Conservation (phyloP, 2,888 invertebrate genomes). For the Strigamia maritima region DNA sequence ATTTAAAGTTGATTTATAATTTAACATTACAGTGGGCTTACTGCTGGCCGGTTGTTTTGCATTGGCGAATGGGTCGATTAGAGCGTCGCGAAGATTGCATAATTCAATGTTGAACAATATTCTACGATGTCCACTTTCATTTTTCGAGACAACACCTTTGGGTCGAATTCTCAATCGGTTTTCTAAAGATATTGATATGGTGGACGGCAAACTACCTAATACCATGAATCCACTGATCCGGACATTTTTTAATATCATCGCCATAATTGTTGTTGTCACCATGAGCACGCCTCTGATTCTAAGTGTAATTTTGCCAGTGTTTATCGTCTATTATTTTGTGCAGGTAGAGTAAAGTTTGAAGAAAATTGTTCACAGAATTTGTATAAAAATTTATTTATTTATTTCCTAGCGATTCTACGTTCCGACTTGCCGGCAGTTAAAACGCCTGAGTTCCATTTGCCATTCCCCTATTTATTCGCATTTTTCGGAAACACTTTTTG, state of each 20-base stretch:
- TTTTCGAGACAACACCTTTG: conserved; percentile 71
- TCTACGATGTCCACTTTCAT: conserved; percentile 59
- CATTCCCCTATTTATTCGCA: conserved; percentile 96
- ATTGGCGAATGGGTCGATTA: conserved; percentile 47
- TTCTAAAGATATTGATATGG: conserved; percentile 64
- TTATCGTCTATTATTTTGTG: conserved; percentile 44
- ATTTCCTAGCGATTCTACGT: conserved; percentile 80
- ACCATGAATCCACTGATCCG: conserved; percentile 66
- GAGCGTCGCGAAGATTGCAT: conserved; percentile 47
- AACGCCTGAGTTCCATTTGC: conserved; percentile 87
- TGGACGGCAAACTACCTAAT: conserved; percentile 65
- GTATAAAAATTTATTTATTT: no score
- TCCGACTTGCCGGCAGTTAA: conserved; percentile 86
- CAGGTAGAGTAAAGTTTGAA: conserved; percentile 47
- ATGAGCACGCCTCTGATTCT: conserved; percentile 50
- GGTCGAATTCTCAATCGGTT: conserved; percentile 68
- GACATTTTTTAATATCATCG: conserved; percentile 47
- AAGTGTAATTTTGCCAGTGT: conserved; percentile 47
- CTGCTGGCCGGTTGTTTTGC: conserved; percentile 45
- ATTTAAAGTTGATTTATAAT: conserved; percentile 26
- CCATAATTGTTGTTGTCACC: conserved; percentile 47
- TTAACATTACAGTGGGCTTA: conserved; percentile 15
- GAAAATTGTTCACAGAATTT: no score
- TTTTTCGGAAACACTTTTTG: conserved; percentile 88
- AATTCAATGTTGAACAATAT: conserved; percentile 45